Evolutionary conservation across 2,888 invertebrate genomes (phyloP), one percentile per base, ranked within the genome.

Genomic region (Pardosa pseudoannulata): DNA sequence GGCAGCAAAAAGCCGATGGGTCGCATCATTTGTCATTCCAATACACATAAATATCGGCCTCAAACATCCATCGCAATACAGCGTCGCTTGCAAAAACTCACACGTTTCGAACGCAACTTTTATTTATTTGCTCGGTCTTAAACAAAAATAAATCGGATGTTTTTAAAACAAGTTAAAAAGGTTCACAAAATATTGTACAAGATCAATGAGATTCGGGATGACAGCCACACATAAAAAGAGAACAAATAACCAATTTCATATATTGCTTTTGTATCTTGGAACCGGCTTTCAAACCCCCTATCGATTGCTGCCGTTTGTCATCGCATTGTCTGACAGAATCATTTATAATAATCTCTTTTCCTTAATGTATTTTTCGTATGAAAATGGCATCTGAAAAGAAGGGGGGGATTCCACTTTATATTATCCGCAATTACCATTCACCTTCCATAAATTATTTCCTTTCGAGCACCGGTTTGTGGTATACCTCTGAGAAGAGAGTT

Each of bases 291-390:
- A 56, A 56, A 6, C 19, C 16, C n/a, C 9, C 1, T 56, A 56
- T 56, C 56, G 56, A 56, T 56, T 56, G 56, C 56, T 56, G 56
- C 23, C 56, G 56, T 56, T 56, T 56, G 56, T 56, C 56, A 56
- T 56, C 56, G 19, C 11, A 23, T 56, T 56, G 56, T 56, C 23
- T 56, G 56, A 56, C 56, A 56, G 23, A 1, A 1, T 23, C 3
- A 56, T 56, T 56, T 56, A 56, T 56, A 56, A 23, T 56, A 56
- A 23, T 56, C 56, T 23, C 1, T 56, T 56, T n/a, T 56, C 56
- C 56, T 56, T 56, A 56, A 56, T 56, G 56, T 11, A 56, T 56
- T 56, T 56, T 56, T 6, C 5, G 19, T 23, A 19, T 56, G 56
- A 23, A 56, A 56, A 56, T 56, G 56, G 23, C 56, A 56, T 23